Base-by-base conservation (phyloP, 2,888 invertebrate species). In the Tenthredo mesomela region DNA sequence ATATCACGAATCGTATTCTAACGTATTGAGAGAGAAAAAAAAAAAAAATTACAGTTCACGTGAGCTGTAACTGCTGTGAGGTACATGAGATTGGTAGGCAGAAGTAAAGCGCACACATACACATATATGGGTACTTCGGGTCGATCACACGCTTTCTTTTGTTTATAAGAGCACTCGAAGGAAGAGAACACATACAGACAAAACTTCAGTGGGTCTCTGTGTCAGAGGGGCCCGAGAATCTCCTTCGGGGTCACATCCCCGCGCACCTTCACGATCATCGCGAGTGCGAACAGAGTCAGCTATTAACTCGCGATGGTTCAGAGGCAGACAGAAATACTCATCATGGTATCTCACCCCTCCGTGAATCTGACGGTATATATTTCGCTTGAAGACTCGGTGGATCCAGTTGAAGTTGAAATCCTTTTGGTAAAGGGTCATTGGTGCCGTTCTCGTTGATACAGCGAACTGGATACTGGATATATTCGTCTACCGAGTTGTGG, bases 141-240 rank as follows among this genome's bases (percentile, higher is more conserved):
- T 70, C 47, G 70, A 82, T 82, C 82, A 47, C 82, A 82, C 82
- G 82, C 70, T 82, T 70, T 82, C 82, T 70, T 82, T 82, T 82
- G 82, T 67, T 67, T 75, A 84, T 67, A 71, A 33, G 82, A 77
- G 54, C 71, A 67, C 54, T 82, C 61, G 83, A 50, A 77, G 80
- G 84, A 83, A 37, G 65, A 43, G 37, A 71, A 54, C 82, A 77
- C 70, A 85, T 54, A 71, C 71, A 40, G 25, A 82, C 21, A 82
- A 61, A 58, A 84, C 43, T 70, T 73, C 90, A 92, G 92, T 93
- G 93, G 93, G 93, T 93, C 93, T 93, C 90, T 93, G 93, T 93
- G 93, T 93, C 93, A 93, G 88, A 89, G 90, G 91, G 93, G 82
- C 67, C 80, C 67, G 82, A 82, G 82, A 82, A 67, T 82, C 82